Evolutionary conservation across 2,797 vertebrate species (phyloP), one percentile per base, ranked within the genome.

Genomic region (Tinamus major): DNA sequence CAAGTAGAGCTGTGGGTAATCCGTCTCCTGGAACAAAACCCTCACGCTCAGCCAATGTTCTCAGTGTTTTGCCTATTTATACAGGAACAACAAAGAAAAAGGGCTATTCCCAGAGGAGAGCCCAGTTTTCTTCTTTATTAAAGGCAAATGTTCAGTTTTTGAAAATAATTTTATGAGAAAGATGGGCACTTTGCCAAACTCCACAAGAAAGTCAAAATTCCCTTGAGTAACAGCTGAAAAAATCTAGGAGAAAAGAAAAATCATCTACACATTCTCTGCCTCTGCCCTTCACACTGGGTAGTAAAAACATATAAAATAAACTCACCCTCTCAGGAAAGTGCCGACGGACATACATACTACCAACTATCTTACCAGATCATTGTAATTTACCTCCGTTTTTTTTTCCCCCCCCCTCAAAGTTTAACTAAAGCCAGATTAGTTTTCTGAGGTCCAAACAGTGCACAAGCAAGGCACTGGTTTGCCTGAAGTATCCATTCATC

Each of bases 1-100:
- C 84, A 96, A 93, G 86, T 64, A 68, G 74, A 90, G 92, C 93
- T 89, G 39, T 63, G 77, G 80, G 93, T 85, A 86, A 74, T 86
- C 7, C 8, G 56, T 69, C 67, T 86, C 79, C 76, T 76, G 75
- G 86, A 95, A 93, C 33, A 84, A 79, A 90, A 76, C 29, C 5
- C 10, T 71, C 68, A 19, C 2, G 31, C 58, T 86, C 68, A 88
- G 71, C 46, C 83, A 55, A 8, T 82, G 44, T 53, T 89, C 56
- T 59, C 12, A 65, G 35, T 58, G 58, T 68, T 91, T 59, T 71
- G 79, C 18, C 55, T 94, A 53, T 76, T 92, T 89, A 83, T 87
- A 77, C 33, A 86, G 46, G 94, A 91, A 79, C 64, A 74, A 56
- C 44, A 91, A 56, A 42, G 19, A 56, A 65, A 56, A 82, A 53